A percentile compares a stretch with the other conserved stretches of the same genome.
Conservation (phyloP, 2,797 vertebrate genomes). For the Trichosurus vulpecula region DNA sequence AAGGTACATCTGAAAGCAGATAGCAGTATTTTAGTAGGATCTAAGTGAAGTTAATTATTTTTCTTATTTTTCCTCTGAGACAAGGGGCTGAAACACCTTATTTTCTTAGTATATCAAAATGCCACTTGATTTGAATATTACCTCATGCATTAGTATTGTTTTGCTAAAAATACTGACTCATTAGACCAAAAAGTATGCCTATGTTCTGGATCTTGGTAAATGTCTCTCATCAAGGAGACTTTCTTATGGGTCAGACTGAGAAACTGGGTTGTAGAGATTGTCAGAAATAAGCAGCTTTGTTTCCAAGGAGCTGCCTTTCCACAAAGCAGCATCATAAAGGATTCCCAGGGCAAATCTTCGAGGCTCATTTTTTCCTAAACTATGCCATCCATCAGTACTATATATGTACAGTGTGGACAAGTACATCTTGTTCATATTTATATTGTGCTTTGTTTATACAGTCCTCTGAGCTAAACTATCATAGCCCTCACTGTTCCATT, state of each 20-base stretch:
- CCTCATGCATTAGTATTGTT: constrained; percentile 20
- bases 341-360: background rate
- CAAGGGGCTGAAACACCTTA: background rate
- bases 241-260: background rate
- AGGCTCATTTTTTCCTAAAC: background rate
- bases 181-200: background rate
- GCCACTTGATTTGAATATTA: constrained; percentile 22
- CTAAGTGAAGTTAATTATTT: background rate
- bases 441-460: background rate
- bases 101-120: constrained; percentile 9
- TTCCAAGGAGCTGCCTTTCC: background rate
- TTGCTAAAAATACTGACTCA: background rate
- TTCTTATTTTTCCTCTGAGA: constrained; percentile 20
- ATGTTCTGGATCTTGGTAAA: background rate
- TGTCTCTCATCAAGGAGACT: background rate
- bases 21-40: constrained; percentile 16
- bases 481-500: background rate
- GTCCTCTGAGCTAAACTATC: background rate
- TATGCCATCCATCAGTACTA: background rate
- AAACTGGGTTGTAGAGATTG: background rate
- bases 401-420: background rate
- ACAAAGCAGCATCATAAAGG: background rate
- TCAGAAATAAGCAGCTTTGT: background rate
- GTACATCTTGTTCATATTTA: background rate
- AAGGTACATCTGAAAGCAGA: constrained; percentile 35